A percentile compares a stretch with the other conserved stretches of the same genome.
Conservation (phyloP, 2,888 invertebrate species). For the Sarcophaga variegata region DNA sequence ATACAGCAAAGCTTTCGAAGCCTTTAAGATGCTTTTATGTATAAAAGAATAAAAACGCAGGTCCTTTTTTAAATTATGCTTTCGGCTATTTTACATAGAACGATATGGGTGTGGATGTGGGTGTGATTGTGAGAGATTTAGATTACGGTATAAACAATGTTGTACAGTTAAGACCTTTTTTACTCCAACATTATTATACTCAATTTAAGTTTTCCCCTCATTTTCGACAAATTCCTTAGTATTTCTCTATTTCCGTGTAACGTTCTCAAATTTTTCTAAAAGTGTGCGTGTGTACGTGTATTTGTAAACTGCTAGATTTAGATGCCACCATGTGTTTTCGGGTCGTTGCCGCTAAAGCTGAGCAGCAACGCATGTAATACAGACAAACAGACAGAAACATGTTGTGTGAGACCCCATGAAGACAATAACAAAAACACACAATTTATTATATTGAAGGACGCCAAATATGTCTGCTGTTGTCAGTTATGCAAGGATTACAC, state of each 20-base stretch:
- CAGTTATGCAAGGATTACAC: slow-evolving; percentile 69
- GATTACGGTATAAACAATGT: background rate
- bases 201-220: background rate
- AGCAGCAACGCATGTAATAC: slow-evolving; percentile 46
- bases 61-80: slow-evolving; percentile 2
- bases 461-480: slow-evolving; percentile 60
- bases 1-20: background rate
- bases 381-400: slow-evolving; percentile 48
- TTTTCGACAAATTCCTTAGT: background rate
- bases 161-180: background rate
- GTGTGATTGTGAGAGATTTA: background rate
- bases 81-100: background rate
- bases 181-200: background rate
- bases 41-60: slow-evolving; percentile 9
- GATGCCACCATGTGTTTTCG: slow-evolving; percentile 75
- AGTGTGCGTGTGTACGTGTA: slow-evolving; percentile 55
- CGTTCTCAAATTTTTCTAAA: slow-evolving; percentile 7
- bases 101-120: background rate
- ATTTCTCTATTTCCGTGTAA: background rate
- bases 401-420: slow-evolving; percentile 69
- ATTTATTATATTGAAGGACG: slow-evolving; percentile 67
- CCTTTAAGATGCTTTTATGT: background rate
- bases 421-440: slow-evolving; percentile 43
- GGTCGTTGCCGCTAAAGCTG: slow-evolving; percentile 76
- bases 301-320: background rate